A percentile compares a stretch with the other conserved stretches of the same genome.
phyloP scores from a whole-genome alignment of 1,140 invertebrate species.

The Acromyrmex heyeri region DNA sequence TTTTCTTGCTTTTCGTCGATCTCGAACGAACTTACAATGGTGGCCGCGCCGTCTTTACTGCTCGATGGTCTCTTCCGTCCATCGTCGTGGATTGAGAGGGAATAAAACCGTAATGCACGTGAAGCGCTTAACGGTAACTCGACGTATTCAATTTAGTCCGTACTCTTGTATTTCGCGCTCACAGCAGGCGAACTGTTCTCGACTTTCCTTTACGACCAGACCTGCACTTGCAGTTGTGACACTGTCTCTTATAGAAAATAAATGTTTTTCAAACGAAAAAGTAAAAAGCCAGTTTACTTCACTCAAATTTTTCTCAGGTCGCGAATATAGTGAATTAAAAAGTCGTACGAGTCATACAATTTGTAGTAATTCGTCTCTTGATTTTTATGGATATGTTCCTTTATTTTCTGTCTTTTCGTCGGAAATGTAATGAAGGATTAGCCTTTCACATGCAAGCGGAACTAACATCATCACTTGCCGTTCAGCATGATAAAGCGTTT shows the following conservation, averaged over 20 bases:
- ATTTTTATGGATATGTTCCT: neutral
- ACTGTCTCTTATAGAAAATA: neutral
- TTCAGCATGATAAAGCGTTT: slow-evolving; percentile 34
- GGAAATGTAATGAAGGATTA: slow-evolving; percentile 20
- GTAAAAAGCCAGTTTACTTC: neutral
- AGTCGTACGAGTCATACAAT: neutral
- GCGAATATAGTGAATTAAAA: neutral
- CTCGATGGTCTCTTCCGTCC: slow-evolving; percentile 40
- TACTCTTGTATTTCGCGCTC: slow-evolving; percentile 25
- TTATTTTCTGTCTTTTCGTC: neutral
- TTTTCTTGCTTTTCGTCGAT: slow-evolving; percentile 13
- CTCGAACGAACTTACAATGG: slow-evolving; percentile 41
- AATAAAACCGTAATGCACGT: slow-evolving; percentile 54
- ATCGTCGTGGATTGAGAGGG: slow-evolving; percentile 39
- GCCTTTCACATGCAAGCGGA: slow-evolving; percentile 2
- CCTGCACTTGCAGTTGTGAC: slow-evolving; percentile 4
- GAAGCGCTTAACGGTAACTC: slow-evolving; percentile 42
- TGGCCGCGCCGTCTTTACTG: neutral
- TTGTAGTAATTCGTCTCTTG: neutral
- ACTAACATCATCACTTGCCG: slow-evolving; percentile 21
- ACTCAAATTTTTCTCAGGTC: neutral
- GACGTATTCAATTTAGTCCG: slow-evolving; percentile 41
- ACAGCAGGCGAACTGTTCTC: neutral
- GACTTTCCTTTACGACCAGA: slow-evolving; percentile 26
- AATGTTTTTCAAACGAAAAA: neutral